Percentiles rank a stretch among this genome's conserved stretches.
Evolutionary conservation across 2,888 invertebrate species (phyloP).

Genomic region (Eretmocerus hayati): DNA sequence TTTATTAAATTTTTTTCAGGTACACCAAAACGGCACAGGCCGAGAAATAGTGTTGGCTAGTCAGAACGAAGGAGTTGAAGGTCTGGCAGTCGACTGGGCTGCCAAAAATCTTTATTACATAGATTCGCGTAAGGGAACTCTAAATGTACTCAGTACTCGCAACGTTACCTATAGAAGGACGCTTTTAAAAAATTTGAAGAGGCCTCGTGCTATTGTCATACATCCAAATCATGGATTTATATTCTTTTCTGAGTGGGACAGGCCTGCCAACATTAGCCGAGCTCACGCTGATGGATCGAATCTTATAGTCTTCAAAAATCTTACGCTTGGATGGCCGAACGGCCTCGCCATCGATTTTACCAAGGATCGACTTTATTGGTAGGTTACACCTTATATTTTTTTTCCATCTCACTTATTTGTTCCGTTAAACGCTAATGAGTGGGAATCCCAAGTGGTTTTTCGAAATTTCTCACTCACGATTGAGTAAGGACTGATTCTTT

Average conservation of each 20-base stretch:
- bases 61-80: conserved; percentile 95
- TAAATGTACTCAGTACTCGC: conserved; percentile 84
- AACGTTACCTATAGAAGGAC: conserved; percentile 80
- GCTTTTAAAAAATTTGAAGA: conserved; percentile 76
- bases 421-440: too few relatives aligned
- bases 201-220: conserved; percentile 92
- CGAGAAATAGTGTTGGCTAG: conserved; percentile 88
- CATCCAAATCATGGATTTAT: conserved; percentile 92
- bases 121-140: conserved; percentile 86
- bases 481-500: too few relatives aligned
- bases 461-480: too few relatives aligned
- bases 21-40: conserved; percentile 70
- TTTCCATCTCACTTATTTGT: background rate
- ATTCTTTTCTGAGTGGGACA: conserved; percentile 94
- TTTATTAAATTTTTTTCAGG: conserved; percentile 40
- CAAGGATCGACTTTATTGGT: conserved; percentile 85
- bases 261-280: conserved; percentile 92
- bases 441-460: too few relatives aligned
- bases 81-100: conserved; percentile 92
- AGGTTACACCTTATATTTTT: too few relatives aligned
- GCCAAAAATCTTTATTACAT: conserved; percentile 93
- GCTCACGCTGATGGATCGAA: conserved; percentile 86
- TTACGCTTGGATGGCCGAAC: conserved; percentile 95
- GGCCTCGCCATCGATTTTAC: conserved; percentile 89
- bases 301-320: conserved; percentile 78